These are phyloP conservation scores for Aelia acuminata DNA, from an alignment of 2,888 invertebrate species.

Conservation along the genomic window DNA sequence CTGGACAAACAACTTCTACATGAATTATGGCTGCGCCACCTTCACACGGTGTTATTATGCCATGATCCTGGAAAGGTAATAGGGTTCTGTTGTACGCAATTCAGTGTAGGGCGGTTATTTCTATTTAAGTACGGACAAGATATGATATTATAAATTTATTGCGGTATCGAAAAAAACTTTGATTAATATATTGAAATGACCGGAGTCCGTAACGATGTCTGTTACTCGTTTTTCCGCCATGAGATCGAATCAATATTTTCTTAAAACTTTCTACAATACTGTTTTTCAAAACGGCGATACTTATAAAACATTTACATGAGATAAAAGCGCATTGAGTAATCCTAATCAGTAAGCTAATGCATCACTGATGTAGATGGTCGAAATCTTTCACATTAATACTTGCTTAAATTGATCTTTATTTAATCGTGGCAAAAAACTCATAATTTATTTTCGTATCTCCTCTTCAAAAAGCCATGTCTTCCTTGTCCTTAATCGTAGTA, in stretches of 20 bases:
- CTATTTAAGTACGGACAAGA: background rate
- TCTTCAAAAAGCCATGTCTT: too few relatives aligned
- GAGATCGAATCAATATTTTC: background rate
- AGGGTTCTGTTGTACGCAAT: background rate
- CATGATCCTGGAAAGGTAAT: background rate
- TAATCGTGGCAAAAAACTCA: too few relatives aligned
- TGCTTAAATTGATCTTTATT: too few relatives aligned
- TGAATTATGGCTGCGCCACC: background rate
- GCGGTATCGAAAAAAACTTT: background rate
- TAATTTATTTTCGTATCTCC: too few relatives aligned
- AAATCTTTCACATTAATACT: too few relatives aligned
- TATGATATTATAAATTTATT: background rate
- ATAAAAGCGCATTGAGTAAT: too few relatives aligned
- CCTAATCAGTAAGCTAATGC: too few relatives aligned
- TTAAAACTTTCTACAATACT: background rate
- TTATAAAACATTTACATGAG: too few relatives aligned
- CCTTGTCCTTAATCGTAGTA: too few relatives aligned
- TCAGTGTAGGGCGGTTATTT: background rate
- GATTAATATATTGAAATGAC: background rate
- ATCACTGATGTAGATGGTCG: too few relatives aligned
- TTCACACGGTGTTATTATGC: background rate
- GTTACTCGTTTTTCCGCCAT: background rate
- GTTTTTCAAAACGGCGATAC: too few relatives aligned
- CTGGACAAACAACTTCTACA: slow-evolving; percentile 24
- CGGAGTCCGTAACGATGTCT: background rate